Evolutionary conservation across 2,113 vertebrate species (phyloP).

Genomic region (Genyomyrus donnyi): DNA sequence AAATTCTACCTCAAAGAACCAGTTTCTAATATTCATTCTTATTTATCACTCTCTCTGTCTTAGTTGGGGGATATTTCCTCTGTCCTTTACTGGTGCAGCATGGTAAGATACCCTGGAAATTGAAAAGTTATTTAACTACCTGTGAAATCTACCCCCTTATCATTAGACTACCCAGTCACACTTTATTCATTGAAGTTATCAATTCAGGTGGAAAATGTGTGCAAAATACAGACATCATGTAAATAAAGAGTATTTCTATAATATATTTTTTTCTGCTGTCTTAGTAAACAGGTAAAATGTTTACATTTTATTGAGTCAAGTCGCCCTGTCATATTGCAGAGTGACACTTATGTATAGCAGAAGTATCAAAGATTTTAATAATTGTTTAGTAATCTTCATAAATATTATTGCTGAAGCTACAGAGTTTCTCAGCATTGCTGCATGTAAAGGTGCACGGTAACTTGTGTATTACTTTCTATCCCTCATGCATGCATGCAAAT

Average conservation of each 20-base stretch:
- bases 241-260: background rate
- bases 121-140: background rate
- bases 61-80: background rate
- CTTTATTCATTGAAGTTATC: background rate
- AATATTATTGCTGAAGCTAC: slow-evolving; percentile 67
- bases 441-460: slow-evolving; percentile 49
- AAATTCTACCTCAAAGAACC: background rate
- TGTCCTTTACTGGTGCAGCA: background rate
- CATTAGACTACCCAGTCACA: background rate
- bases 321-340: slow-evolving; percentile 21
- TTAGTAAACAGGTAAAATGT: background rate
- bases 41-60: background rate
- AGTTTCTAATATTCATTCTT: background rate
- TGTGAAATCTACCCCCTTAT: background rate
- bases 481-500: slow-evolving; percentile 57
- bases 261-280: background rate
- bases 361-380: slow-evolving; percentile 41
- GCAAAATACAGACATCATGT: background rate
- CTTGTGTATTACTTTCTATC: slow-evolving; percentile 46
- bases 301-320: background rate
- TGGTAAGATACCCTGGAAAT: background rate
- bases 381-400: slow-evolving; percentile 59
- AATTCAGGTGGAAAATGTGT: background rate
- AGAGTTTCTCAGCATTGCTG: slow-evolving; percentile 53
- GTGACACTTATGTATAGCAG: slow-evolving; percentile 17